These are phyloP conservation scores for Campoletis sonorensis DNA, from an alignment of 1,140 invertebrate genomes.

Conservation along the genomic window DNA sequence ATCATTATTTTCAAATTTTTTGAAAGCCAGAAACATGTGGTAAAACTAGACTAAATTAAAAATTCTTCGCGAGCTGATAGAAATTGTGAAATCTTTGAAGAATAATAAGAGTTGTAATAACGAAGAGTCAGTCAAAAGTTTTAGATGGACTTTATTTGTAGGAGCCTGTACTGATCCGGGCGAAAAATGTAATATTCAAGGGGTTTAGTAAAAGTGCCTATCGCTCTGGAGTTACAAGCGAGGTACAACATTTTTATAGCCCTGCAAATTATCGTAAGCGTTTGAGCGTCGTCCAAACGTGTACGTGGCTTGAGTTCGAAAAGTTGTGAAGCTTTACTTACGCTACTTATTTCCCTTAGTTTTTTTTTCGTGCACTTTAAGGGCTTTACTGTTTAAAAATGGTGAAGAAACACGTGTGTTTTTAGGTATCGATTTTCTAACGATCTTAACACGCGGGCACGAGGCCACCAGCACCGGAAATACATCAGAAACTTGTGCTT, in stretches of 20 bases:
- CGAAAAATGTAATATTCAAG: slow-evolving; percentile 14
- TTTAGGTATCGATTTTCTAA: neutral
- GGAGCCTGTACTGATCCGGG: neutral
- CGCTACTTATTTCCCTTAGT: neutral
- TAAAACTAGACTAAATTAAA: too few species aligned
- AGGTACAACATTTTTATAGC: slow-evolving; percentile 19
- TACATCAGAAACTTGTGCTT: neutral
- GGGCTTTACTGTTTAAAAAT: neutral
- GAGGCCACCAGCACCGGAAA: neutral
- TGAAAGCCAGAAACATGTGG: too few species aligned
- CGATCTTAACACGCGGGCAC: neutral
- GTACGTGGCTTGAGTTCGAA: slow-evolving; percentile 23
- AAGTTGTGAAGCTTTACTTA: neutral
- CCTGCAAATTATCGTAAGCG: slow-evolving; percentile 19
- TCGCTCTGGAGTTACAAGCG: slow-evolving; percentile 1
- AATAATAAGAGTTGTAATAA: neutral
- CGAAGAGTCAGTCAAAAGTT: neutral
- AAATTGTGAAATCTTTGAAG: neutral
- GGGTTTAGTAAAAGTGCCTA: neutral
- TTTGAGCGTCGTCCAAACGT: neutral
- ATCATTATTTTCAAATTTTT: too few species aligned
- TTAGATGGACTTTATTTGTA: neutral
- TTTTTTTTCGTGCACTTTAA: neutral
- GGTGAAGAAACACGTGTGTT: too few species aligned
- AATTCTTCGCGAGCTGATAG: too few species aligned